Base-by-base conservation (phyloP, 2,797 vertebrate species). In the Eremophila alpestris region DNA sequence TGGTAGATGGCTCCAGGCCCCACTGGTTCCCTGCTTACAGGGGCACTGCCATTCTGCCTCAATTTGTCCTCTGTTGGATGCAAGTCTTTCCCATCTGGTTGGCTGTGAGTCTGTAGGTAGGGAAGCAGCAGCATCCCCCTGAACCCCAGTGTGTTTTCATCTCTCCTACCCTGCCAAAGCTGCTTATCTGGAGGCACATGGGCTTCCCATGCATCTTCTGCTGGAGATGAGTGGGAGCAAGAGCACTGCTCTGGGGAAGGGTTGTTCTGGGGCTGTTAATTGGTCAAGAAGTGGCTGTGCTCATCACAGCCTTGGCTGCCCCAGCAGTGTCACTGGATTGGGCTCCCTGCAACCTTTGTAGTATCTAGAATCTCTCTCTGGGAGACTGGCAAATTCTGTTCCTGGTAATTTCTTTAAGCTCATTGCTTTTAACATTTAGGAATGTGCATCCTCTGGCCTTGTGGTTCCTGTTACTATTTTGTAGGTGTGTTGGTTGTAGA, bases 231-330 rank as follows among this genome's bases (percentile, higher is more conserved):
- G 24, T 7, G 49, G 1, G 20, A 60, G 55, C 40, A 46, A 7
- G 1, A 6, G 13, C 1, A 1, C 21, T 0, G 9, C 32, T 32
- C 41, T 17, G 4, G 20, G 30, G 20, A 80, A 52, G 16, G 49
- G 45, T 54, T 74, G 26, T 58, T 43, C 43, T 29, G n/a, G 36
- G 51, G 51, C 40, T 67, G 5, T 14, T 0, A 3, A 3, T 3
- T 59, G 73, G n/a, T 40, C 81, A 76, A 34, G 56, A 38, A 8
- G 36, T 0, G 0, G 8, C 43, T 0, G 0, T 34, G 73, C 46
- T 13, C 32, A 7, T 55, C 51, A 20, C 11, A 46, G 22, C n/a
- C 17, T 70, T 38, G 48, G 26, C 22, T 54, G 13, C 38, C 48
- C 26, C 18, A 58, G 36, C 70, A 4, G 1, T 9, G 8, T 71